Percentiles rank a stretch among this genome's conserved stretches.
Evolutionary conservation across 2,113 vertebrate species (phyloP).

Genomic region (Bungarus multicinctus): DNA sequence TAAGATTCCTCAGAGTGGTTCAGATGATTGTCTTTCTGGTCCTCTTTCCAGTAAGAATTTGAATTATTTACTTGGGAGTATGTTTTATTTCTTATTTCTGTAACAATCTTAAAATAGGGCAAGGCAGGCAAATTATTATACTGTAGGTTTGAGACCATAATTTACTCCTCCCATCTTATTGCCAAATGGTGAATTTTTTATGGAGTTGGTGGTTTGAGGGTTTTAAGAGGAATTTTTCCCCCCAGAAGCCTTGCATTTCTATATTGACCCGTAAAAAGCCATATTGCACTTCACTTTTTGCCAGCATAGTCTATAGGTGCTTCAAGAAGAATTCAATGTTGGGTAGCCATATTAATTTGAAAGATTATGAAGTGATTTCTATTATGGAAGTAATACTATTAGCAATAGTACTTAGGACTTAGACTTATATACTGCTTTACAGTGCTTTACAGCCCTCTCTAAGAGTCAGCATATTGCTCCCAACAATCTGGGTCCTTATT

Average conservation of each 20-base stretch:
- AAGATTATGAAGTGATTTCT: background rate
- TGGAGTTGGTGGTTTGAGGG: background rate
- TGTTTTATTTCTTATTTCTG: background rate
- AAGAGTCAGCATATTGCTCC: background rate
- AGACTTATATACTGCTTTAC: background rate
- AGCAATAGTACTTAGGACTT: background rate
- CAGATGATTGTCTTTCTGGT: background rate
- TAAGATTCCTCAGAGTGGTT: background rate
- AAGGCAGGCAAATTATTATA: background rate
- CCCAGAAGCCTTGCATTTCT: background rate
- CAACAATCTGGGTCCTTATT: background rate
- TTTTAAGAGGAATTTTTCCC: background rate
- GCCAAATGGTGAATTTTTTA: background rate
- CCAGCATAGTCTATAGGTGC: background rate
- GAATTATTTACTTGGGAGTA: background rate
- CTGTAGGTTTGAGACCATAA: background rate
- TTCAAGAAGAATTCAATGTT: background rate
- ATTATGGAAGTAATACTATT: background rate
- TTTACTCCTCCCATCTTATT: background rate
- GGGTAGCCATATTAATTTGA: background rate
- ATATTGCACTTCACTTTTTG: background rate
- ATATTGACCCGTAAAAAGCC: background rate
- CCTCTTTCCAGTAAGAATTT: background rate
- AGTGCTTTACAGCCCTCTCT: background rate
- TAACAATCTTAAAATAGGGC: background rate